Percentiles rank a stretch among this genome's conserved stretches.
phyloP scores from a whole-genome alignment of 2,888 invertebrate species.

The Eupithecia vulgata region DNA sequence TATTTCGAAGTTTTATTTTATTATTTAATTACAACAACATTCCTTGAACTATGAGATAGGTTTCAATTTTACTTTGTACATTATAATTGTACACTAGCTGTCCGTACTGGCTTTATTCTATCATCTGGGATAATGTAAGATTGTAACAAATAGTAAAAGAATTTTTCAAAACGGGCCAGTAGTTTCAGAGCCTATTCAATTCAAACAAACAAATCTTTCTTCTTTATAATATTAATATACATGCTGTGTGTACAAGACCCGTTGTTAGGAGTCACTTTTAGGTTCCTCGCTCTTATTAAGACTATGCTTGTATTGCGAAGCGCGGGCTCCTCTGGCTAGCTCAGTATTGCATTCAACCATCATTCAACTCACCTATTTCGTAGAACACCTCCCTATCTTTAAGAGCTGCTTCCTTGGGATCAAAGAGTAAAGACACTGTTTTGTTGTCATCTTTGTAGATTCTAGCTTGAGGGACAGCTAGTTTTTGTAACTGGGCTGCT shows the following conservation, averaged over 20 bases:
- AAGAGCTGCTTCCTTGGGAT: conserved; percentile 94
- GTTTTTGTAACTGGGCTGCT: conserved; percentile 89
- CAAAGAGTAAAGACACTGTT: conserved; percentile 93
- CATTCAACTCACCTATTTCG: conserved; percentile 88
- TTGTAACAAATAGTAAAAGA: too few species aligned
- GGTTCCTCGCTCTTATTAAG: not conserved
- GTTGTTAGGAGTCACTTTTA: not conserved
- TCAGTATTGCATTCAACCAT: not conserved
- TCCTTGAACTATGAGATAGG: not conserved
- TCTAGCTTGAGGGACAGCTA: conserved; percentile 90
- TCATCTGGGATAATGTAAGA: too few species aligned
- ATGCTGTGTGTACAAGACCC: not conserved
- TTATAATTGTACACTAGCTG: too few species aligned
- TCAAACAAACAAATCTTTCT: too few species aligned
- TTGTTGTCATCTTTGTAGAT: conserved; percentile 87
- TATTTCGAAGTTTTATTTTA: not conserved
- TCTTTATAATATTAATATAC: too few species aligned
- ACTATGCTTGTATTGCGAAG: not conserved
- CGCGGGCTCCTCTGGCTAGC: not conserved
- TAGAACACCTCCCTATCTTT: conserved; percentile 93
- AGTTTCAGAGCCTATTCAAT: too few species aligned
- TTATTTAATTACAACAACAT: too few species aligned
- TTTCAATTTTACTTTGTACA: not conserved
- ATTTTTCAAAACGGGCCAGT: too few species aligned
- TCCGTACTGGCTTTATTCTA: too few species aligned